Evolutionary conservation across 2,888 invertebrate genomes (phyloP).

Genomic region (Amorpha juglandis): DNA sequence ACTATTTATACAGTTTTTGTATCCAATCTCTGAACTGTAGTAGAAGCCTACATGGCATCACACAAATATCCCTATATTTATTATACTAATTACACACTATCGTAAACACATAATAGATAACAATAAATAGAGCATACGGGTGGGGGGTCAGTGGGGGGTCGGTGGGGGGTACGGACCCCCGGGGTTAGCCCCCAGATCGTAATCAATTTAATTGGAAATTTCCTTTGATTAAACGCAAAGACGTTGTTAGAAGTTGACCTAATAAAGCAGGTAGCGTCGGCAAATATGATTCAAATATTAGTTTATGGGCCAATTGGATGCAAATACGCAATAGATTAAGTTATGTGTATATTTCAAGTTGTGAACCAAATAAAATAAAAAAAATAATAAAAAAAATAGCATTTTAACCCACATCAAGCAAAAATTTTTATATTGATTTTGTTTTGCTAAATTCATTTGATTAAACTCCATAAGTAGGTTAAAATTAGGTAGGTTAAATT

Average conservation of each 20-base stretch:
- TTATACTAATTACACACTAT: slow-evolving; percentile 29
- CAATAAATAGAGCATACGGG: slow-evolving; percentile 30
- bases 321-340: no score
- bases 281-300: slow-evolving; percentile 39
- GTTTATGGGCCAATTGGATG: no score
- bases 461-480: no score
- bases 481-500: no score
- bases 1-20: no score
- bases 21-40: background rate
- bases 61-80: background rate
- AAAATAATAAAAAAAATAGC: no score
- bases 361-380: no score
- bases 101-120: slow-evolving; percentile 38
- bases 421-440: no score
- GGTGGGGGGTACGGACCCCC: slow-evolving; percentile 30
- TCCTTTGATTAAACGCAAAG: slow-evolving; percentile 85
- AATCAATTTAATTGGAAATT: slow-evolving; percentile 85
- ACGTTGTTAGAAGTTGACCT: slow-evolving; percentile 84
- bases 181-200: slow-evolving; percentile 62
- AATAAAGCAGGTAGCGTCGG: slow-evolving; percentile 75
- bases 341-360: no score
- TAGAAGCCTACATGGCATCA: background rate
- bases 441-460: no score
- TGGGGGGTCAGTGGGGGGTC: slow-evolving; percentile 35
- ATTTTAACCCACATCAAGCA: no score